Evolutionary conservation across 2,888 invertebrate genomes (phyloP).

Genomic region (Hipparchia semele): DNA sequence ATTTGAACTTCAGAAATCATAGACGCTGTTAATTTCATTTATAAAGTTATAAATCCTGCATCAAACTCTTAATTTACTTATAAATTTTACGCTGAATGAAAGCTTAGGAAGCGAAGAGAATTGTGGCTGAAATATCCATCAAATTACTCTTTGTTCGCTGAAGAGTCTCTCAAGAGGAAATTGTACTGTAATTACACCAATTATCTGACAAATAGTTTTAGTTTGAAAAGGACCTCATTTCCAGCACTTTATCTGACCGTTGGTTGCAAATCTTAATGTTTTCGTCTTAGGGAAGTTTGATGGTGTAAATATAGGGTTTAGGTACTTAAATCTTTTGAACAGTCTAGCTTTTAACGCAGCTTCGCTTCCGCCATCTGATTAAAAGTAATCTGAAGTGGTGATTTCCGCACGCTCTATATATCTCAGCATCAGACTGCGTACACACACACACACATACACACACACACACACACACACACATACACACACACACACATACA

Average conservation of each 20-base stretch:
- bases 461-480: too few relatives aligned
- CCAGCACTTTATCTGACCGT: conserved; percentile 26
- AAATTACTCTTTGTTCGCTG: conserved; percentile 34
- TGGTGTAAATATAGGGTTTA: neutral
- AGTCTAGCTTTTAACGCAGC: too few relatives aligned
- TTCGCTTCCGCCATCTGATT: too few relatives aligned
- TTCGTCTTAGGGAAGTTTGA: conserved; percentile 19
- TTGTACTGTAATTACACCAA: conserved; percentile 38
- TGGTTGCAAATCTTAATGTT: conserved; percentile 26
- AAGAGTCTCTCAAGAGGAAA: conserved; percentile 32
- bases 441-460: too few relatives aligned
- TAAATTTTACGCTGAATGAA: conserved; percentile 19
- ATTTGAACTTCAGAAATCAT: neutral
- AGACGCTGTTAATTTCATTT: neutral
- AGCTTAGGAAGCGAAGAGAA: conserved; percentile 17
- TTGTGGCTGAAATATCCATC: conserved; percentile 28
- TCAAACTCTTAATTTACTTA: conserved; percentile 16
- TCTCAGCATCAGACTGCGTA: too few relatives aligned
- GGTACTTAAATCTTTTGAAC: too few relatives aligned
- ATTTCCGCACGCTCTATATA: too few relatives aligned
- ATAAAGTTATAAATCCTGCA: conserved; percentile 6
- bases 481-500: too few relatives aligned
- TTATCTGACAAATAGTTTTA: conserved; percentile 34
- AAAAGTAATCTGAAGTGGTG: too few relatives aligned
- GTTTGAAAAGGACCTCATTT: conserved; percentile 27